Evolutionary conservation across 2,888 invertebrate species (phyloP), one percentile per base, ranked within the genome.

Genomic region (Argyresthia albistria): DNA sequence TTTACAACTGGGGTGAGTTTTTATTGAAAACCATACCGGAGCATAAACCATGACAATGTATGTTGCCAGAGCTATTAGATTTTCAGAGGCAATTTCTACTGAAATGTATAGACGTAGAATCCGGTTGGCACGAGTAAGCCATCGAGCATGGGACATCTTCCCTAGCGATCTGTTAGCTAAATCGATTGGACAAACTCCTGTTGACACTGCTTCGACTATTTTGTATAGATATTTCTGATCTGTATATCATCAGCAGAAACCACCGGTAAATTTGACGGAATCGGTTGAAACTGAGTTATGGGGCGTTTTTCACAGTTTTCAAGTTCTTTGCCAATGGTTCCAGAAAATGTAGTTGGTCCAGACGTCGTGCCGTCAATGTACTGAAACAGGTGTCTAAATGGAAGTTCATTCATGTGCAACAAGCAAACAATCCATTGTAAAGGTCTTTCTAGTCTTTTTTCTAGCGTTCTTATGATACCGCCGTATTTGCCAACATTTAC

Each of bases 401-500:
- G 60, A 39, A 56, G 51, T 52, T 61, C 60, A 51, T 58, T 61
- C 53, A 54, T 56, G 53, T 60, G 58, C 16, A 60, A 49, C 36
- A 55, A 51, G 51, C 59, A 58, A 51, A 60, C 53, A 54, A 57
- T 54, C 59, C 64, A 64, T 25, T 25, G 25, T 25, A 25, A 25
- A 25, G 25, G 25, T 55, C 54, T 56, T 45, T 55, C 16, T 37
- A 48, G 45, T 53, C 48, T 45, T 50, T 50, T 53, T 50, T 63
- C 57, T 46, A 60, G 47, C 46, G 57, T 49, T 37, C 57, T 54
- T 51, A 62, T 62, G 15, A 63, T 52, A 16, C 62, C 62, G 14
- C 57, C 53, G 39, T 56, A 54, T 49, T 54, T 54, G 9, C 60
- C 61, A 45, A 59, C 57, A 53, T 62, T 63, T 12, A 61, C 57